Conservation (phyloP, 2,113 vertebrate species). For the Mesocricetus auratus region DNA sequence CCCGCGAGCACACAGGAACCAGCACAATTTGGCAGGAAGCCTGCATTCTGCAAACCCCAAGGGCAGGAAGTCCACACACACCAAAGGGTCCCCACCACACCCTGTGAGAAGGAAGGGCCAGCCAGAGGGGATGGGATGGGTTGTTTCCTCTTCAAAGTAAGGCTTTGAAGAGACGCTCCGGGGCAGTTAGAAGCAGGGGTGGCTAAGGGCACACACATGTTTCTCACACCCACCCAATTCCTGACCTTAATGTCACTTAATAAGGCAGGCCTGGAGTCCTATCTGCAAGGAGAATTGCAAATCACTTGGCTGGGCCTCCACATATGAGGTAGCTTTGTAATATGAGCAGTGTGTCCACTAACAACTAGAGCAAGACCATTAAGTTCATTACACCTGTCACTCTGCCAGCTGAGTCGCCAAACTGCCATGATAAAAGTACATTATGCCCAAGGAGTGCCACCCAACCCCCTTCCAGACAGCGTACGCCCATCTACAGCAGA, state of each 20-base stretch:
- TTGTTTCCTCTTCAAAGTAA: background rate
- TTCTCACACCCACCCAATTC: background rate
- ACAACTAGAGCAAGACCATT: constrained; percentile 60
- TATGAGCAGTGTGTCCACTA: constrained; percentile 12
- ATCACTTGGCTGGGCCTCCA: constrained; percentile 50
- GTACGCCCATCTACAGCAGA: background rate
- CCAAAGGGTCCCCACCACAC: background rate
- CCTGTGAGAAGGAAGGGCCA: background rate
- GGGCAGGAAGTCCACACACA: background rate
- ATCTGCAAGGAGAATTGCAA: constrained; percentile 35
- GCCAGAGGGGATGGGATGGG: no score
- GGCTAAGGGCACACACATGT: background rate
- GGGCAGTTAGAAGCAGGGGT: background rate
- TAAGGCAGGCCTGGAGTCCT: constrained; percentile 11
- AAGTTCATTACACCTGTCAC: constrained; percentile 72
- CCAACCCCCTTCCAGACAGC: constrained; percentile 5
- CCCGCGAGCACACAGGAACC: background rate
- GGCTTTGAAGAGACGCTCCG: background rate
- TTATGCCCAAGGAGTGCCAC: constrained; percentile 58
- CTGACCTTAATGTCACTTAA: constrained; percentile 13
- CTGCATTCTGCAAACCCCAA: background rate
- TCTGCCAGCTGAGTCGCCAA: constrained; percentile 53
- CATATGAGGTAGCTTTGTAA: constrained; percentile 61
- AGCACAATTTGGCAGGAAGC: background rate
- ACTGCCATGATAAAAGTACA: constrained; percentile 73